These are phyloP conservation scores for Luscinia megarhynchos DNA, from an alignment of 2,797 vertebrate genomes.

Conservation along the genomic window DNA sequence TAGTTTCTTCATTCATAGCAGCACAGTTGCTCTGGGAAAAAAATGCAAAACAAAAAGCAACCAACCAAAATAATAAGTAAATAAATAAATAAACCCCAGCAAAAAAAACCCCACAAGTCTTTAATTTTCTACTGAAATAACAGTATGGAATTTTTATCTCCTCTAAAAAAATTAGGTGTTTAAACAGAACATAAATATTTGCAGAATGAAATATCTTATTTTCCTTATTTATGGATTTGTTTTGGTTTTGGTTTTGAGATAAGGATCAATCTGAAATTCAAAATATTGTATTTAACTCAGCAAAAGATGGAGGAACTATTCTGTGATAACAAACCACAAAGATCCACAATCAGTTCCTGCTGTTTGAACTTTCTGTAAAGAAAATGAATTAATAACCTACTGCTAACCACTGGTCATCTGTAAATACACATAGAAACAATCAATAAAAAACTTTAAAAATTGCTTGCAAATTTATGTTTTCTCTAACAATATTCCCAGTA, in stretches of 20 bases:
- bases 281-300: background rate
- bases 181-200: background rate
- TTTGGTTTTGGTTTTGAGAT: background rate
- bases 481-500: background rate
- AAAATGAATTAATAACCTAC: background rate
- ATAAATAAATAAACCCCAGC: background rate
- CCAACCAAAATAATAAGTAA: accelerated
- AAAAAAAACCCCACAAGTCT: accelerated
- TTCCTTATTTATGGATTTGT: background rate
- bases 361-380: background rate
- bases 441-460: background rate
- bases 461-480: background rate
- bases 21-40: background rate
- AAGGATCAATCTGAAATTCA: background rate
- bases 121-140: background rate
- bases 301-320: background rate
- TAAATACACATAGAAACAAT: background rate
- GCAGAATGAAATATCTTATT: background rate
- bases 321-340: background rate
- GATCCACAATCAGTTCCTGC: background rate
- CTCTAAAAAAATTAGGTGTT: background rate
- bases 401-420: background rate
- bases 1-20: background rate
- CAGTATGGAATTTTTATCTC: background rate
- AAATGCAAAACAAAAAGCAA: background rate